Base-by-base conservation (phyloP, 1,140 invertebrate species). In the Caenorhabditis briggsae region DNA sequence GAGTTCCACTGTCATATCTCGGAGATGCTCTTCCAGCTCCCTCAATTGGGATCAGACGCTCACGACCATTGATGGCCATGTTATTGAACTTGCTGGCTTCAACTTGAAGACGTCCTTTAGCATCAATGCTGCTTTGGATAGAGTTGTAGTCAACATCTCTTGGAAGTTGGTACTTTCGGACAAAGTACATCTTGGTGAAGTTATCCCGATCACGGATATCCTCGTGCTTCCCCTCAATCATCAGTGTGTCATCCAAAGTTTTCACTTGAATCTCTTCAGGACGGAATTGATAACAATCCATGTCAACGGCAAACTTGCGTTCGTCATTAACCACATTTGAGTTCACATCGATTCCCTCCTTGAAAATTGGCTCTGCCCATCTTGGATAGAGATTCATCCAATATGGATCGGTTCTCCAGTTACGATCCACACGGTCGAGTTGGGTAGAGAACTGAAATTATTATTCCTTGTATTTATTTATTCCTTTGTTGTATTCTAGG, bases 141-240 rank as follows among this genome's bases (percentile, higher is more conserved):
- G 88, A 64, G 46, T 89, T 83, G 33, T 87, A 86, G 78, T 91
- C 88, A 5, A 92, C 91, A 74, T 92, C 91, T 23, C 88, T 48
- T 20, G 91, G 91, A 61, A 92, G 86, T 87, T 91, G 91, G 78
- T 92, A 92, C 86, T 92, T 92, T 64, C 91, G 88, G 18, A 92
- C 90, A 74, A 92, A 92, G 85, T 92, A 91, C 91, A 92, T 92
- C 78, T 92, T 92, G 23, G 91, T 92, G 87, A 90, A 92, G 86
- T 92, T 92, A 65, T 92, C 91, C 8, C 55, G 33, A 87, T 92
- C 91, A 41, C 89, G 90, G 14, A 92, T 90, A 83, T 92, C 91
- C 46, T 92, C 91, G 56, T 92, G 91, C 16, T 90, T 84, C 25
- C 91, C 91, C 82, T 92, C 91, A 70, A 92, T 92, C 48, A 92